Evolutionary conservation across 2,797 vertebrate genomes (phyloP).

Genomic region (Aeoliscus strigatus): DNA sequence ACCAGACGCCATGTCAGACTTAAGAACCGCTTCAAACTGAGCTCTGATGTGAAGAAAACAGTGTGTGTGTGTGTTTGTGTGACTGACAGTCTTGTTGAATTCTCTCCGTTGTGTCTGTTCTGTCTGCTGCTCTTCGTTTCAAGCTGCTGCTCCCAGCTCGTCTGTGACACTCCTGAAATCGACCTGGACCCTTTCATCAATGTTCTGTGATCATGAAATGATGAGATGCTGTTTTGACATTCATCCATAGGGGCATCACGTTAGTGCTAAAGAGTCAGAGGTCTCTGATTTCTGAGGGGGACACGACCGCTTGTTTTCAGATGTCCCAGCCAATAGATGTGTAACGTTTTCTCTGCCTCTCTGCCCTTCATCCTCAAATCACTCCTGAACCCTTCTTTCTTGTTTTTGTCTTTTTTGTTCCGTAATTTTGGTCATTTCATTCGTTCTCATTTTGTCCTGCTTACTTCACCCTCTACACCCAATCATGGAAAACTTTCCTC

Average conservation of each 20-base stretch:
- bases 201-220: conserved; percentile 31
- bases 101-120: conserved; percentile 50
- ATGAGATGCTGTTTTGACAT: conserved; percentile 30
- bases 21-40: conserved; percentile 22
- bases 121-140: conserved; percentile 55
- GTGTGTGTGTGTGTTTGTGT: not conserved
- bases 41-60: conserved; percentile 26
- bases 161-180: conserved; percentile 45
- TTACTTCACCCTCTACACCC: not conserved
- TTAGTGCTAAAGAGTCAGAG: conserved; percentile 23
- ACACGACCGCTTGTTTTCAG: conserved; percentile 11
- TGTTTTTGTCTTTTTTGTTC: conserved; percentile 31
- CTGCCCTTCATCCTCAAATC: conserved; percentile 56
- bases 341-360: conserved; percentile 60
- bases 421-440: conserved; percentile 39
- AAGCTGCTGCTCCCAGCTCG: conserved; percentile 46
- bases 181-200: conserved; percentile 35
- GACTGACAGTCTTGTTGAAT: conserved; percentile 15
- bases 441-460: conserved; percentile 23
- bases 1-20: conserved; percentile 33
- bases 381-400: conserved; percentile 28
- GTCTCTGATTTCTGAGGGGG: conserved; percentile 31
- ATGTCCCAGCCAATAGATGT: conserved; percentile 43
- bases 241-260: conserved; percentile 29
- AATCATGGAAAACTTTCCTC: conserved; percentile 5